Percentiles rank a stretch among this genome's conserved stretches.
Conservation (phyloP, 2,797 vertebrate species). For the Columba guinea region DNA sequence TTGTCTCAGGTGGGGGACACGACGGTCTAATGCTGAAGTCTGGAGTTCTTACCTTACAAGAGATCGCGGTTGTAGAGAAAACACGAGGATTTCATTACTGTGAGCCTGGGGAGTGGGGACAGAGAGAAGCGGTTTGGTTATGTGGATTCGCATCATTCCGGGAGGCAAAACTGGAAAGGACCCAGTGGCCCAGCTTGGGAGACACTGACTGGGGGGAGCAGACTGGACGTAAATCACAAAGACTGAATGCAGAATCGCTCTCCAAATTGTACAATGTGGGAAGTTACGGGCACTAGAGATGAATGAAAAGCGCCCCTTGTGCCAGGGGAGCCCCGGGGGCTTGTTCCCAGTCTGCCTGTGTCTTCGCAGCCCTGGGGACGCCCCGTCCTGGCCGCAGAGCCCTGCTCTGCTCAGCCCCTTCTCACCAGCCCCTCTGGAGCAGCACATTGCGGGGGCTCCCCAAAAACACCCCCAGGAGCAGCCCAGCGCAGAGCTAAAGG, state of each 20-base stretch:
- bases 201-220: no score
- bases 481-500: background rate
- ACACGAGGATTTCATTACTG: constrained; percentile 92
- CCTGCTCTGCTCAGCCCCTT: background rate
- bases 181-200: no score
- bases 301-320: no score
- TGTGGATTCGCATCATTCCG: background rate
- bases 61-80: constrained; percentile 93
- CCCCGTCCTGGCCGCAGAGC: background rate
- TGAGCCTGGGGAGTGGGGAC: constrained; percentile 79
- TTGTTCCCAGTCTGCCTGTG: no score
- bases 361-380: no score
- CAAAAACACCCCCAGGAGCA: background rate
- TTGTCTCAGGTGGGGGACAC: rapidly evolving
- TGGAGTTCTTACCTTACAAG: constrained; percentile 84
- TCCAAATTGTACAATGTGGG: no score
- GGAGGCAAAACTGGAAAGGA: no score
- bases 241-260: no score
- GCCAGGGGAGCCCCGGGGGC: no score
- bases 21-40: rapidly evolving
- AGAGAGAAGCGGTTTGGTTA: background rate
- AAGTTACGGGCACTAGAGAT: no score
- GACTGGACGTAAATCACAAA: no score
- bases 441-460: background rate
- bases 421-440: no score